Evolutionary conservation across 1,140 invertebrate genomes (phyloP).

Genomic region (Oncopeltus fasciatus): DNA sequence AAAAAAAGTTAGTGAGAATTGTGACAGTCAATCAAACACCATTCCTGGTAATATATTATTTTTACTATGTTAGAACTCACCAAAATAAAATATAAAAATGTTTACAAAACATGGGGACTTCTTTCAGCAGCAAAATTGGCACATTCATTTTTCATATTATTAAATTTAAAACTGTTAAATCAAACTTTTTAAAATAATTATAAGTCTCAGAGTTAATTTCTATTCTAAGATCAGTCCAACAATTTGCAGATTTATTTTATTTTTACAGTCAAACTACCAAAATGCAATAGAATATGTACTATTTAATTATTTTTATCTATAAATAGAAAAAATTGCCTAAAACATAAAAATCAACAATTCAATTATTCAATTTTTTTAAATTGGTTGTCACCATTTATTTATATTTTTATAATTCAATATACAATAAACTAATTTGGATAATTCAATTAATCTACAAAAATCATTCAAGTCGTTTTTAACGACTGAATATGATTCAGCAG

Average conservation of each 20-base stretch:
- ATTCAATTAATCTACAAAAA: conserved; percentile 16
- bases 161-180: no score
- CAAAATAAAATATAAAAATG: no score
- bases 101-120: no score
- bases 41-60: neutral
- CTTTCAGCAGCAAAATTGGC: no score
- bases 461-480: conserved; percentile 13
- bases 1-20: no score
- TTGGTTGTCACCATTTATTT: conserved; percentile 2
- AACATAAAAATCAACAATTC: conserved; percentile 7
- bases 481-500: conserved; percentile 12
- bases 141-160: no score
- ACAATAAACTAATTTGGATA: conserved; percentile 14
- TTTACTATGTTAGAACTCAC: neutral
- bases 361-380: neutral
- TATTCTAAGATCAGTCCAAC: no score
- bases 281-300: conserved; percentile 15
- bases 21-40: no score
- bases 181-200: no score
- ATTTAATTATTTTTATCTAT: neutral
- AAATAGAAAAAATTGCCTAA: conserved; percentile 15
- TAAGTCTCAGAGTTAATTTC: no score
- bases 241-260: no score
- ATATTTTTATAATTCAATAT: conserved; percentile 8
- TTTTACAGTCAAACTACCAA: no score